These are phyloP conservation scores for Cygnus buccinator DNA, from an alignment of 2,113 vertebrate species.

Conservation along the genomic window DNA sequence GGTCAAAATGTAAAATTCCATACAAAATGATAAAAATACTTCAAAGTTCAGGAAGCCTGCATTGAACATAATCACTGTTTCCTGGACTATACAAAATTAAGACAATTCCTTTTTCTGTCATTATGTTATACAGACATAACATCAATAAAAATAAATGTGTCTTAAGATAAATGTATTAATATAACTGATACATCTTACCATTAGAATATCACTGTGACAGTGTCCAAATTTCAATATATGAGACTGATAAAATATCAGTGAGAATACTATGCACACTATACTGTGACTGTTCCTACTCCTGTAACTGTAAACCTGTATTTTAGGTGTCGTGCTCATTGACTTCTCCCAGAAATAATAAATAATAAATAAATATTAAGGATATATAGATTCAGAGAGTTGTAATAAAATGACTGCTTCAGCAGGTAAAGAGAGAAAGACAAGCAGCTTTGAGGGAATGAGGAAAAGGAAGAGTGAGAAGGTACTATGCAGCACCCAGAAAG, in stretches of 20 bases:
- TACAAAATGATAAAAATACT: background rate
- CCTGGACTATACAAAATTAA: background rate
- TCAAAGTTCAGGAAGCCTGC: background rate
- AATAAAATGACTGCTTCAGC: background rate
- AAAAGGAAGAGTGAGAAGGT: background rate
- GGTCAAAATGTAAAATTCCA: background rate
- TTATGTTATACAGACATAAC: background rate
- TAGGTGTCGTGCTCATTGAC: background rate
- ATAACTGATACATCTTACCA: background rate
- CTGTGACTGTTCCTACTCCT: background rate
- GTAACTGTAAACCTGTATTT: background rate
- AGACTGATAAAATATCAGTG: background rate
- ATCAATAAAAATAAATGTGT: background rate
- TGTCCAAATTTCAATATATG: background rate
- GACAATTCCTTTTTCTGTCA: background rate
- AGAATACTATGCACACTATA: background rate
- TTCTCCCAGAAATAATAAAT: background rate
- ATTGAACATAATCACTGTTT: accelerated
- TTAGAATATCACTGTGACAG: background rate
- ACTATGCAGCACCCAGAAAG: background rate
- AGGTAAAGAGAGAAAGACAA: background rate
- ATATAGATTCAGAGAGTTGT: background rate
- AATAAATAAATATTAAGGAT: background rate
- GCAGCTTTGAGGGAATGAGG: background rate
- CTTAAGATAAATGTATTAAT: background rate